These are phyloP conservation scores for Hyles euphorbiae DNA, from an alignment of 1,140 invertebrate species.

Conservation along the genomic window DNA sequence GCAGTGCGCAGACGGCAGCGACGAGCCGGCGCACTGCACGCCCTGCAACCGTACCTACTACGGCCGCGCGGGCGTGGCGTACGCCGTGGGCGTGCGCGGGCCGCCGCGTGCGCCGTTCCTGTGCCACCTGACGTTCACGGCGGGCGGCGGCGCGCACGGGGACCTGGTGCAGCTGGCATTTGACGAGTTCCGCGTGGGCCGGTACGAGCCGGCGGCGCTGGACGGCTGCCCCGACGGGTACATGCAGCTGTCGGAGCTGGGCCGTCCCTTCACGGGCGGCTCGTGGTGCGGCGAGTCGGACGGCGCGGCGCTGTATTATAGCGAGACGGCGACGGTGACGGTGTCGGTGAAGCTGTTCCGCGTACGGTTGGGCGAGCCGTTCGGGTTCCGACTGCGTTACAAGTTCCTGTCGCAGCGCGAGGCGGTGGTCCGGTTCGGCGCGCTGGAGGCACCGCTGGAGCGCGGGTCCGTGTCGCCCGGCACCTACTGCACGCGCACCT, in stretches of 20 bases:
- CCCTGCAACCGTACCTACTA: slow-evolving; percentile 93
- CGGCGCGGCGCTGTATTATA: slow-evolving; percentile 88
- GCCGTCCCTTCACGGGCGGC: slow-evolving; percentile 86
- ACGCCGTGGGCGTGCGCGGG: slow-evolving; percentile 83
- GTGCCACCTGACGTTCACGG: slow-evolving; percentile 92
- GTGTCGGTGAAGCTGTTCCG: slow-evolving; percentile 86
- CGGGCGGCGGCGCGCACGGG: slow-evolving; percentile 87
- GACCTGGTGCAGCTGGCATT: slow-evolving; percentile 90
- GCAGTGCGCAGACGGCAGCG: slow-evolving; percentile 89
- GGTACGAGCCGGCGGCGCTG: slow-evolving; percentile 80
- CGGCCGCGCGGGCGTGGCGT: slow-evolving; percentile 88
- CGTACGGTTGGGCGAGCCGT: slow-evolving; percentile 79
- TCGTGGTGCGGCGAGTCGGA: slow-evolving; percentile 88
- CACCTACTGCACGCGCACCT: slow-evolving; percentile 90
- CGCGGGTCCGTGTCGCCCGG: slow-evolving; percentile 87
- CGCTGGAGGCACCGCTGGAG: slow-evolving; percentile 82
- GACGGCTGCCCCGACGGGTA: slow-evolving; percentile 88
- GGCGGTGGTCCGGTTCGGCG: slow-evolving; percentile 85
- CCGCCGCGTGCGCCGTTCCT: slow-evolving; percentile 87
- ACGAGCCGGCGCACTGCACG: slow-evolving; percentile 88
- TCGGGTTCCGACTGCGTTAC: slow-evolving; percentile 86
- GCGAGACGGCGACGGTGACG: slow-evolving; percentile 88
- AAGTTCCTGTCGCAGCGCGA: slow-evolving; percentile 61
- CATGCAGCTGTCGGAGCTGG: slow-evolving; percentile 88
- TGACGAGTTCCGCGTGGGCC: slow-evolving; percentile 88